Base-by-base conservation (phyloP, 2,888 invertebrate species). In the Mycalesis mineus region DNA sequence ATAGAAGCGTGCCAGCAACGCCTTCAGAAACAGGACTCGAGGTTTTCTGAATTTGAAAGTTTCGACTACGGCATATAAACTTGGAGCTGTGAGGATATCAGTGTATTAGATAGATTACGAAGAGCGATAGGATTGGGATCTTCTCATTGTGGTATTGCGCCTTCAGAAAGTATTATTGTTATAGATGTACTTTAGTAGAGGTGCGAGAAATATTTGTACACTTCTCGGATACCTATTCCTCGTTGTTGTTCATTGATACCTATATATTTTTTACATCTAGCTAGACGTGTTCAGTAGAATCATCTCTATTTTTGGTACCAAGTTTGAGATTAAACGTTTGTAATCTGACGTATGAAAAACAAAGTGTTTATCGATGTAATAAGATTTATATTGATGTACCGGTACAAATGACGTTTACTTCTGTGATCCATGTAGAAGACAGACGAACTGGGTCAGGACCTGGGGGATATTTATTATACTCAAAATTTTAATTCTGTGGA, bases 21-120 rank as follows among this genome's bases (percentile, higher is more conserved):
- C 70, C 91, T 97, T 72, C 94, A 96, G 83, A 96, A 96, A 83
- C 96, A 97, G 82, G 96, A 97, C 85, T 96, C 96, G 60, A 92
- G 95, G 70, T 94, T 94, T 80, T 95, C 95, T 64, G 95, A 96
- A 82, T 94, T 93, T 88, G 95, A 94, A 78, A 94, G 94, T 70
- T 95, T 95, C 79, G 95, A 95, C 82, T 95, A 92, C 72, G 93
- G 93, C 67, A 89, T 92, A 75, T 93, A 92, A 91, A 84, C 76
- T 61, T 70, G 78, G 82, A 82, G 85, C 87, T 87, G 87, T 85
- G 85, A 86, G 80, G 83, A 76, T 81, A 87, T 85, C 85, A 87
- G 86, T 88, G 87, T 88, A 86, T 88, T 88, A 88, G 84, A 78
- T 88, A 85, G 78, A 80, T 78, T 81, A 77, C 71, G 75, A 80